phyloP scores from a whole-genome alignment of 2,113 vertebrate genomes.

The Dipodomys stephensi region DNA sequence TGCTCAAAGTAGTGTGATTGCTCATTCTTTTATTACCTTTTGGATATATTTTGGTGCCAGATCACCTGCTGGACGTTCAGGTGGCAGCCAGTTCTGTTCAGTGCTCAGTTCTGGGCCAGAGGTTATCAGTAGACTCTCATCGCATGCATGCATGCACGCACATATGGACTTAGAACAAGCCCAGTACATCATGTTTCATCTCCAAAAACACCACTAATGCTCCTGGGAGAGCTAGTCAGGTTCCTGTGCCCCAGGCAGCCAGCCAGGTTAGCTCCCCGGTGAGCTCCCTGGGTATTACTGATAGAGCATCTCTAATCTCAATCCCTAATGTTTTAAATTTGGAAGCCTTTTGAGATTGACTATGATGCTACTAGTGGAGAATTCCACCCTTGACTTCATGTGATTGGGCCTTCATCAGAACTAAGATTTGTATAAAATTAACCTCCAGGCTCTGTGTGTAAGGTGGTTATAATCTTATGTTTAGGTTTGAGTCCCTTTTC shows the following conservation, averaged over 20 bases:
- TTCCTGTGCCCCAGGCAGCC: background rate
- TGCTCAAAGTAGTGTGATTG: background rate
- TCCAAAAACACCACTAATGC: background rate
- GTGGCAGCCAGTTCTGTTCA: background rate
- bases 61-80: background rate
- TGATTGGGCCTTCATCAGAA: background rate
- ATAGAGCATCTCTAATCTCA: background rate
- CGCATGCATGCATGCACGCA: too few species aligned
- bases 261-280: background rate
- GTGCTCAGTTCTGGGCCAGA: background rate
- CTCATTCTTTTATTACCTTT: background rate
- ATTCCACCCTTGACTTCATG: background rate
- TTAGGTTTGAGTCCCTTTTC: background rate
- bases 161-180: background rate
- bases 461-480: background rate
- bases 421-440: background rate
- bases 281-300: background rate
- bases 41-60: background rate
- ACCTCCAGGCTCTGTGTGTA: background rate
- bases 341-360: background rate
- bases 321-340: background rate
- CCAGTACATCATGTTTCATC: background rate
- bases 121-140: background rate
- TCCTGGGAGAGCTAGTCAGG: background rate
- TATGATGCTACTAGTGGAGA: background rate